These are phyloP conservation scores for Micromesistius poutassou DNA, from an alignment of 2,797 vertebrate genomes.

Conservation along the genomic window DNA sequence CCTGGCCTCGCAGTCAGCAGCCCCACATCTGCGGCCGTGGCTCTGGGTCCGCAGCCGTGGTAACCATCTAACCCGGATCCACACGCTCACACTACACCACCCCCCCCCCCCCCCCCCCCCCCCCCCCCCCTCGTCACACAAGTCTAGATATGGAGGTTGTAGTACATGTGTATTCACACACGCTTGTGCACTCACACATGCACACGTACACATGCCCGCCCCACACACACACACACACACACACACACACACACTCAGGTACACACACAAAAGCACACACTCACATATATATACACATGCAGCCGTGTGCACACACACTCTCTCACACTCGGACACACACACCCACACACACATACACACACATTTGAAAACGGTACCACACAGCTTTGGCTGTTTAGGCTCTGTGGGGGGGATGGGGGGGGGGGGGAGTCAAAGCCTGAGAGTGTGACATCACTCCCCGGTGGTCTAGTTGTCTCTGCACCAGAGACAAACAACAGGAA, in stretches of 20 bases:
- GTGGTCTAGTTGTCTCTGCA: conserved; percentile 66
- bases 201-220: not conserved
- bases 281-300: too few species aligned
- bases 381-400: too few species aligned
- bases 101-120: conserved; percentile 17
- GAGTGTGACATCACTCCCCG: conserved; percentile 44
- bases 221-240: conserved; percentile 5
- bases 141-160: conserved; percentile 17
- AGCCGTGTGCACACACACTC: conserved; percentile 12
- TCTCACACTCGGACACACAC: conserved; percentile 12
- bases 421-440: conserved; percentile 49
- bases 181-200: too few species aligned
- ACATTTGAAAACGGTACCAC: too few species aligned
- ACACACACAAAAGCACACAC: not conserved
- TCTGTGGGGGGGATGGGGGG: conserved; percentile 21
- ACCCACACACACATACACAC: too few species aligned
- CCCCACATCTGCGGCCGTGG: too few species aligned
- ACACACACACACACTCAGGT: conserved; percentile 14
- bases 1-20: too few species aligned
- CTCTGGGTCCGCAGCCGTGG: too few species aligned
- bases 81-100: too few species aligned
- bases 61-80: too few species aligned
- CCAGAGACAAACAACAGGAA: conserved; percentile 24
- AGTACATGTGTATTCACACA: not conserved
- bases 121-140: conserved; percentile 19